Conservation (phyloP, 92 coral and sea anemone species). For the Heteractis magnifica region DNA sequence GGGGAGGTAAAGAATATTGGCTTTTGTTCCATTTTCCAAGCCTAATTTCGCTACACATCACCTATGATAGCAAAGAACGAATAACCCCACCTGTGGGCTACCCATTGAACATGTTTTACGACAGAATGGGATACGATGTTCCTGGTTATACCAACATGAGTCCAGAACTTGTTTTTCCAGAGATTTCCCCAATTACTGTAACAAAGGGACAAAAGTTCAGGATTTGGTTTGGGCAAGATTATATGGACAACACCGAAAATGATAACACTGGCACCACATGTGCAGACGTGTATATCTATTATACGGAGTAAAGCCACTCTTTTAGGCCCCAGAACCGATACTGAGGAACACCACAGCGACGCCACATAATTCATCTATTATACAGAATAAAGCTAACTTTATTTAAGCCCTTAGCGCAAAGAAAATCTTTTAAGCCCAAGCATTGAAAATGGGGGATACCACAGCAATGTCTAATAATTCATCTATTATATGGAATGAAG, state of each 20-base stretch:
- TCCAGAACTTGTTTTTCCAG: background rate
- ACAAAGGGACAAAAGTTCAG: conserved; percentile 1
- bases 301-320: background rate
- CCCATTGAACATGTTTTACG: background rate
- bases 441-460: too few relatives aligned
- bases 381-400: background rate
- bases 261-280: conserved; percentile 3
- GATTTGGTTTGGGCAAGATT: conserved; percentile 8
- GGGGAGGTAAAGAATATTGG: background rate
- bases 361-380: background rate
- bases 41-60: background rate
- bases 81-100: background rate
- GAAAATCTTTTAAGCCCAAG: too few relatives aligned
- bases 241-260: background rate
- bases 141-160: background rate
- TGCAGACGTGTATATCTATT: background rate
- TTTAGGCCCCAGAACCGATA: background rate
- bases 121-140: background rate
- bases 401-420: too few relatives aligned
- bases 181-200: background rate
- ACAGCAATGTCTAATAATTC: too few relatives aligned
- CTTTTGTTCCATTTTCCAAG: background rate
- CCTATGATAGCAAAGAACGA: background rate
- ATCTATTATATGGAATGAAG: too few relatives aligned
- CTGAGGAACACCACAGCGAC: too few relatives aligned